Conservation (phyloP, 2,797 vertebrate species). For the Dipus sagitta region DNA sequence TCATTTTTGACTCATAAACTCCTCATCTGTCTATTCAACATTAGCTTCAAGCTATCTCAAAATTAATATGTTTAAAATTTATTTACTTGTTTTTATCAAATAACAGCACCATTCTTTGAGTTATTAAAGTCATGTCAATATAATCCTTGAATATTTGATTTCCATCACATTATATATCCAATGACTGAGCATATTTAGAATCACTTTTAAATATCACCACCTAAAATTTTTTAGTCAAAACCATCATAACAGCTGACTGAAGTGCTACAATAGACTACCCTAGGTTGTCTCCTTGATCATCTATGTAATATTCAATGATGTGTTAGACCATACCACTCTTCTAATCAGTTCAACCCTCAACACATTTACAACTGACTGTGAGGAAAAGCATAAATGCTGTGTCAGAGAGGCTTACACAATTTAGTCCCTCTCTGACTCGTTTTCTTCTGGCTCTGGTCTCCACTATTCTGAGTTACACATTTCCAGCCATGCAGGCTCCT, state of each 20-base stretch:
- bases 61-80: background rate
- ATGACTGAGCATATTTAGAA: background rate
- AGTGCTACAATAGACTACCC: background rate
- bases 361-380: background rate
- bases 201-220: background rate
- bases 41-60: background rate
- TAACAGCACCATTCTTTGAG: background rate
- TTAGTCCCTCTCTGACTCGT: background rate
- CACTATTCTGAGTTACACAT: background rate
- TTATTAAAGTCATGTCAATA: background rate
- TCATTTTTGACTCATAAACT: background rate
- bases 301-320: background rate
- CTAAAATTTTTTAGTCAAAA: background rate
- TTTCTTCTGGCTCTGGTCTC: background rate
- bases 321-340: background rate
- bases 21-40: background rate
- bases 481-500: background rate
- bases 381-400: background rate
- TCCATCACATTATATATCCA: background rate
- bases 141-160: background rate
- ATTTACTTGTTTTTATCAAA: conserved; percentile 14
- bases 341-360: background rate
- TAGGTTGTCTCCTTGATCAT: background rate
- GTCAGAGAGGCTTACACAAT: background rate
- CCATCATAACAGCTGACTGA: background rate